Percentiles rank a stretch among this genome's conserved stretches.
These are phyloP conservation scores for Hydropotes inermis DNA, from an alignment of 2,113 vertebrate species.

Conservation along the genomic window DNA sequence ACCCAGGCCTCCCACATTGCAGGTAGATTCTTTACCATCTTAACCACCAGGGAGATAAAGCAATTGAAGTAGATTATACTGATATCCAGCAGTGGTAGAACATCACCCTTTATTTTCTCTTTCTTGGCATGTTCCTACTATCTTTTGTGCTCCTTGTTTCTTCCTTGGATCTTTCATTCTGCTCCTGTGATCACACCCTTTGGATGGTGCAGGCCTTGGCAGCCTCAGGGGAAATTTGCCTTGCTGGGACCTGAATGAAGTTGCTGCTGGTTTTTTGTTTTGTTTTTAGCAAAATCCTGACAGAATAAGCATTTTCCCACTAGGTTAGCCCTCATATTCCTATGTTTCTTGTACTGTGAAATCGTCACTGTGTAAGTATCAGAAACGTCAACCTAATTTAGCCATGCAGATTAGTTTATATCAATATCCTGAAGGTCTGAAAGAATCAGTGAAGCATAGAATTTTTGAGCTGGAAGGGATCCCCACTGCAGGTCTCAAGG, in stretches of 20 bases:
- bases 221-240: not conserved
- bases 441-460: not conserved
- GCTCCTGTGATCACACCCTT: not conserved
- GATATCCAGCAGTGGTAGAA: not conserved
- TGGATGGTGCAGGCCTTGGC: not conserved
- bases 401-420: not conserved
- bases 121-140: not conserved
- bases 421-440: not conserved
- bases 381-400: slow-evolving; percentile 56
- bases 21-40: not conserved
- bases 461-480: not conserved
- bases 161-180: not conserved
- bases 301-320: slow-evolving; percentile 28
- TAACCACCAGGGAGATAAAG: not conserved
- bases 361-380: slow-evolving; percentile 35
- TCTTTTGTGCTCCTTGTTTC: not conserved
- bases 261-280: not conserved
- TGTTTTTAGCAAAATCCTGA: not conserved
- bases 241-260: slow-evolving; percentile 14
- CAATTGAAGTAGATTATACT: not conserved
- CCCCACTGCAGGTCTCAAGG: not conserved
- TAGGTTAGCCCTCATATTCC: not conserved
- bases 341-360: not conserved
- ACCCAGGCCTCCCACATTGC: not conserved
- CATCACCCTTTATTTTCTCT: not conserved